These are phyloP conservation scores for Apolygus lucorum DNA, from an alignment of 1,140 invertebrate species.

Conservation along the genomic window DNA sequence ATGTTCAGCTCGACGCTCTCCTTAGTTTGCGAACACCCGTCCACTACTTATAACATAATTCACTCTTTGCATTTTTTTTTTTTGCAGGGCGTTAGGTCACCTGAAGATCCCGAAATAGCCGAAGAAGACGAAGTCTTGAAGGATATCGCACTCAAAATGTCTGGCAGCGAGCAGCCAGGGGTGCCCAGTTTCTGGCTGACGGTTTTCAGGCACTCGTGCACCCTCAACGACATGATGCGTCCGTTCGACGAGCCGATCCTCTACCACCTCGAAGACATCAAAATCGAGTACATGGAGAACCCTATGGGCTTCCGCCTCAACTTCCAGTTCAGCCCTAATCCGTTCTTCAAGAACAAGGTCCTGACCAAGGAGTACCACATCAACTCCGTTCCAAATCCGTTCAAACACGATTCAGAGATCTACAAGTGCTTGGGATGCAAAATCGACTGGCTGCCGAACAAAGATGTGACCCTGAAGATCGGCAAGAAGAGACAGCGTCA, in stretches of 20 bases:
- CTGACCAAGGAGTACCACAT: background rate
- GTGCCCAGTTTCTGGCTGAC: constrained; percentile 6
- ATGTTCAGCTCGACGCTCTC: too few species aligned
- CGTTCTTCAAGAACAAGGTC: background rate
- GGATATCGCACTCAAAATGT: background rate
- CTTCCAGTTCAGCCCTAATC: constrained; percentile 1
- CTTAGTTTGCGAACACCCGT: too few species aligned
- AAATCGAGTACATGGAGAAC: background rate
- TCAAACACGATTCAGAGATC: constrained; percentile 1
- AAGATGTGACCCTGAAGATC: background rate
- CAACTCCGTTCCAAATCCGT: background rate
- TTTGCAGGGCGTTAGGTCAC: background rate
- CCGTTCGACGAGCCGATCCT: constrained; percentile 2
- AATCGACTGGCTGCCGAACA: background rate
- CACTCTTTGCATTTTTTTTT: too few species aligned
- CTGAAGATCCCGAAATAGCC: background rate
- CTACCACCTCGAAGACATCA: background rate
- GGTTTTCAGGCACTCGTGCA: constrained; percentile 1
- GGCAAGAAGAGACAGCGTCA: background rate
- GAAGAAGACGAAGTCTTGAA: background rate
- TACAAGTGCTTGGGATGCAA: background rate
- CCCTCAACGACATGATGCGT: constrained; percentile 3
- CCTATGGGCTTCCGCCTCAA: background rate
- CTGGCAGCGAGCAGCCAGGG: background rate
- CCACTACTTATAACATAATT: too few species aligned